These are phyloP conservation scores for human DNA, from an alignment of 2,113 vertebrate species.

Conservation along the genomic window GRCh38 chr2:12287501-12288000, in stretches of 20 bases:
- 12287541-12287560: not conserved
- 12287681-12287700: not conserved
- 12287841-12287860: not conserved
- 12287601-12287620: not conserved
- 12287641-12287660: not conserved
- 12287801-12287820: not conserved
- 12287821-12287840: not conserved
- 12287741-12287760: not conserved
- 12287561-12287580: not conserved
- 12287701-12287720: no score
- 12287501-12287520: not conserved
- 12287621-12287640: accelerated
- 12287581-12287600: not conserved
- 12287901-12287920: not conserved
- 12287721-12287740: not conserved
- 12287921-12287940: not conserved
- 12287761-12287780: not conserved
- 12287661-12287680: not conserved
- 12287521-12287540: not conserved
- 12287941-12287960: not conserved
- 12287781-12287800: not conserved
- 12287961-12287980: not conserved
- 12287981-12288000: not conserved
- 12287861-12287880: not conserved
- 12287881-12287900: not conserved